Conservation (phyloP, 2,113 vertebrate species). For the Caretta caretta region DNA sequence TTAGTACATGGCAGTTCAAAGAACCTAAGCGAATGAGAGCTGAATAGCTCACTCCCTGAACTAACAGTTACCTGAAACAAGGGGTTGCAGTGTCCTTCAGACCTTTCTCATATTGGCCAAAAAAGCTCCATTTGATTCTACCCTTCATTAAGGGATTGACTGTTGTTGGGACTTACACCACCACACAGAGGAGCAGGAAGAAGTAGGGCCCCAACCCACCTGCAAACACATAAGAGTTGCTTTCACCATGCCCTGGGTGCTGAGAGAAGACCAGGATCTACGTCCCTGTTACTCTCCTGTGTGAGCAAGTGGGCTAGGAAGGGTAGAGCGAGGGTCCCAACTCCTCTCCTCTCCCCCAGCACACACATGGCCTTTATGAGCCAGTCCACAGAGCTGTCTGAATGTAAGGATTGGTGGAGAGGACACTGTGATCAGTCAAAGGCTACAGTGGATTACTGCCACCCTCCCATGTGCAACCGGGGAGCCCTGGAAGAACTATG, state of each 20-base stretch:
- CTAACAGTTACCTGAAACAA: neutral
- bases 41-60: neutral
- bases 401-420: neutral
- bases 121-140: neutral
- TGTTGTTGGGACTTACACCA: neutral
- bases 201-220: too few relatives aligned
- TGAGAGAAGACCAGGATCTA: neutral
- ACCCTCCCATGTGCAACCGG: neutral
- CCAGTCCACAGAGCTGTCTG: neutral
- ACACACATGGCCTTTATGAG: neutral
- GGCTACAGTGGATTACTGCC: neutral
- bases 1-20: neutral
- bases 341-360: neutral
- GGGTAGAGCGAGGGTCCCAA: neutral
- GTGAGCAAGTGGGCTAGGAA: neutral
- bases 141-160: neutral
- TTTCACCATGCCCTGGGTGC: neutral
- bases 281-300: neutral
- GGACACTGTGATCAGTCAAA: neutral
- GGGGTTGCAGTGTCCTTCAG: neutral
- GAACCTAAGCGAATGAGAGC: neutral
- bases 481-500: fast-evolving
- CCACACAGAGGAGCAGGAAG: neutral
- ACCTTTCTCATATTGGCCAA: neutral
- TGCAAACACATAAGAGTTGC: neutral